Base-by-base conservation (phyloP, 2,113 vertebrate species). In the Notiomystis cincta region DNA sequence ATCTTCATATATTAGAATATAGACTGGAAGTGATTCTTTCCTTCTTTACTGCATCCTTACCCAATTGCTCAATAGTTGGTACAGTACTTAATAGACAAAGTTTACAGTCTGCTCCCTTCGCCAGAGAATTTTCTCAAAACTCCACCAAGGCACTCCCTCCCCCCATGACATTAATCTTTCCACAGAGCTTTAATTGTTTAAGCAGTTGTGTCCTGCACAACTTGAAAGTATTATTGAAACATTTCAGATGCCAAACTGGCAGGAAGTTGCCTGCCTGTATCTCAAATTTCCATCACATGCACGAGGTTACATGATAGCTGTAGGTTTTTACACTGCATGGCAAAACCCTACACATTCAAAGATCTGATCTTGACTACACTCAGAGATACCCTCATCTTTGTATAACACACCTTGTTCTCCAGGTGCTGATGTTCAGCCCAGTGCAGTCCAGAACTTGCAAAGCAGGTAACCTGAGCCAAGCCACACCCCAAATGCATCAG, bases 241-340 rank as follows among this genome's bases (percentile, higher is more conserved):
- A 19, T 48, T 69, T 47, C 31, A 21, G 19, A 20, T 24, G 9
- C 11, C 66, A 77, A 91, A 56, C 2, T 33, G 8, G 28, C 10
- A 51, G 25, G 45, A 47, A 70, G 28, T 1, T 30, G 3, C 0
- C 1, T 7, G 7, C 18, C 8, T 50, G 58, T 54, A 67, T 30
- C 62, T 37, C 30, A 67, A 30, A 64, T 81, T n/a, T 47, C 24
- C 27, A 37, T 51, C 40, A n/a, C 7, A 3, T 8, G 10, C 40
- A 38, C 13, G 6, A 72, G 58, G 28, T 24, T 38, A 11, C 30
- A 15, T 0, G 0, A 77, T 28, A 79, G 17, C 8, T 60, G 15
- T 6, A 45, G 42, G 7, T 24, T 69, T 90, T 77, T 11, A 61
- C 21, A 12, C 15, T 57, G 65, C 31, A 28, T 24, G 66, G 38